phyloP scores from a whole-genome alignment of 1,140 invertebrate genomes.

The Brachionus angularis region DNA sequence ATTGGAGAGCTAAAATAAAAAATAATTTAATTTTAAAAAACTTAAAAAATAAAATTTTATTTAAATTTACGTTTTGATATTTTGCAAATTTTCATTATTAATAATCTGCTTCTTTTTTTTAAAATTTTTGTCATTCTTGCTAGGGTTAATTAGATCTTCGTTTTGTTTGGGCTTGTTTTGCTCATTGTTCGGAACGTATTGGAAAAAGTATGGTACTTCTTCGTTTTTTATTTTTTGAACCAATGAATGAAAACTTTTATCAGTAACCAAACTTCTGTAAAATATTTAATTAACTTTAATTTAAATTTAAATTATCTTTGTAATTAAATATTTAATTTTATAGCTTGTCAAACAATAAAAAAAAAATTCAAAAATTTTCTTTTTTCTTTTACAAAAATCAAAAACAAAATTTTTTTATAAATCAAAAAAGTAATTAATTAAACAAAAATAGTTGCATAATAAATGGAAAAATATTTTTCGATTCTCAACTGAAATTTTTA shows the following conservation, averaged over 20 bases:
- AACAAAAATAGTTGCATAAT: too few relatives aligned
- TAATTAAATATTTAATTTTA: too few relatives aligned
- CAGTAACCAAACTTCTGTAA: constrained; percentile 55
- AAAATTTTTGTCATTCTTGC: neutral
- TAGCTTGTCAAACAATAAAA: too few relatives aligned
- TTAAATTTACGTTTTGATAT: constrained; percentile 1
- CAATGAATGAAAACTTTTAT: constrained; percentile 51
- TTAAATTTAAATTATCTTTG: too few relatives aligned
- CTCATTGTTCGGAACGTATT: constrained; percentile 1
- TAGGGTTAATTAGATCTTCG: constrained; percentile 1
- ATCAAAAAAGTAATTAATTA: too few relatives aligned
- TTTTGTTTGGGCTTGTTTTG: neutral
- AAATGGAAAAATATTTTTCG: too few relatives aligned
- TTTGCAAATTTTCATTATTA: neutral
- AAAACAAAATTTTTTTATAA: too few relatives aligned
- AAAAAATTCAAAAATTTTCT: too few relatives aligned
- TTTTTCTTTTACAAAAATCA: too few relatives aligned
- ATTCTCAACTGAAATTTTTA: too few relatives aligned
- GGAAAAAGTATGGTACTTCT: constrained; percentile 52
- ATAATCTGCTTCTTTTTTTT: neutral
- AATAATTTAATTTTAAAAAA: constrained; percentile 44
- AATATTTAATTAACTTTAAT: too few relatives aligned
- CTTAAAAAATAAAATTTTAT: neutral
- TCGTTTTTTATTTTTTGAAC: constrained; percentile 52
- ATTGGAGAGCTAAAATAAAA: constrained; percentile 48